Base-by-base conservation (phyloP, 2,888 invertebrate species). In the Autographa gamma region DNA sequence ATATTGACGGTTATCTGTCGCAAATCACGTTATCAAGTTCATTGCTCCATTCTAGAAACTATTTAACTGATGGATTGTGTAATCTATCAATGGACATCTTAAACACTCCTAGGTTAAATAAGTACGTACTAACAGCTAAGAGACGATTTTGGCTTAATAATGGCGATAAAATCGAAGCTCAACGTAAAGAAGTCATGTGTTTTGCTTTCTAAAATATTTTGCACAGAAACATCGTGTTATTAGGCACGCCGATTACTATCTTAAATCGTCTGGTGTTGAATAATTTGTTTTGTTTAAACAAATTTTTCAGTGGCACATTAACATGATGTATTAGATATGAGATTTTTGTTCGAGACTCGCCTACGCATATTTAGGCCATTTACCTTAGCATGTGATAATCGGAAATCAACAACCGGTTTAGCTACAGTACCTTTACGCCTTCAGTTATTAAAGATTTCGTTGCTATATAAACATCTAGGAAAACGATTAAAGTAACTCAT, bases 301-400 rank as follows among this genome's bases (percentile, higher is more conserved):
- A 73, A 61, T 71, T 63, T 62, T 74, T 80, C 43, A 13, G 31
- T 72, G 66, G 63, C 69, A 25, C 25, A 73, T 69, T 65, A 58
- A 73, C 59, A 60, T 66, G 19, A 66, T 31, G 54, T 69, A 48
- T 34, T 73, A 58, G 59, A 63, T 69, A 60, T 60, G 19, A 31
- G 43, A 58, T 52, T 63, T 68, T 59, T 77, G 69, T 75, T 68
- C 66, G 65, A 69, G 52, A 62, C 16, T 65, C 70, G 64, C 59
- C 32, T 61, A n/a, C 59, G 58, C 56, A 58, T 70, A 72, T 77
- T 75, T 74, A 82, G 82, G 84, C 77, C 84, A 73, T 83, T 83
- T 84, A 83, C 82, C 84, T 82, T 77, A 82, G 74, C 69, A 66
- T 77, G 77, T 73, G 48, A 48, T 48, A 7, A n/a, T 48, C n/a